Conservation (phyloP, 2,797 vertebrate species). For the Hydrocynus forskahlii region DNA sequence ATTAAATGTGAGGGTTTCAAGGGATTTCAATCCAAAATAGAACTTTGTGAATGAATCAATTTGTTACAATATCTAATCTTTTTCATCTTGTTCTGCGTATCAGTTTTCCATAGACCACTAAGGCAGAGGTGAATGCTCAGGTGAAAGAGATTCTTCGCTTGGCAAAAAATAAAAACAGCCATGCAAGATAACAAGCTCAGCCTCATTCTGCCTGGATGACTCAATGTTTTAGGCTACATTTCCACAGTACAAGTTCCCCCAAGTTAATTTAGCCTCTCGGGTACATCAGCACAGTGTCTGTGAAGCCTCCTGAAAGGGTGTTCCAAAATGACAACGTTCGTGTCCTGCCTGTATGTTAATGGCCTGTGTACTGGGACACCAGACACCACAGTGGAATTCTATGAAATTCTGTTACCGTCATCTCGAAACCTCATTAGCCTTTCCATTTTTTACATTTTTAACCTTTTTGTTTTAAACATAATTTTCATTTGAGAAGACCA, state of each 20-base stretch:
- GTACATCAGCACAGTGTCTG: neutral
- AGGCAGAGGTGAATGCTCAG: neutral
- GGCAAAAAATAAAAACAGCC: slow-evolving; percentile 1
- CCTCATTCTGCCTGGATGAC: slow-evolving; percentile 31
- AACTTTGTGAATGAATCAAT: neutral
- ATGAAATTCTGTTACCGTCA: neutral
- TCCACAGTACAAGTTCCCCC: neutral
- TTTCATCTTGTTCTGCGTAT: neutral
- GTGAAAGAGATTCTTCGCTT: neutral
- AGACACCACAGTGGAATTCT: neutral
- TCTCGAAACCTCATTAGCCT: neutral
- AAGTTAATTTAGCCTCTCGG: slow-evolving; percentile 24
- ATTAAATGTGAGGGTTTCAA: neutral
- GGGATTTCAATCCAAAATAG: neutral
- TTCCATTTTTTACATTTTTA: too few species aligned
- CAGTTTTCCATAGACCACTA: neutral
- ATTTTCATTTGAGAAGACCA: too few species aligned
- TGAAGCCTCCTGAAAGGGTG: neutral
- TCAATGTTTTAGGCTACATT: slow-evolving; percentile 40
- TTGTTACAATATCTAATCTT: neutral
- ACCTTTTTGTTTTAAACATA: too few species aligned
- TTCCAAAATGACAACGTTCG: neutral
- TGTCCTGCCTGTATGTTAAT: neutral
- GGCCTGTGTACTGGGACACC: neutral
- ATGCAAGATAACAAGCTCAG: slow-evolving; percentile 35